Base-by-base conservation (phyloP, 2,888 invertebrate species). In the Athripsodes cinereus region DNA sequence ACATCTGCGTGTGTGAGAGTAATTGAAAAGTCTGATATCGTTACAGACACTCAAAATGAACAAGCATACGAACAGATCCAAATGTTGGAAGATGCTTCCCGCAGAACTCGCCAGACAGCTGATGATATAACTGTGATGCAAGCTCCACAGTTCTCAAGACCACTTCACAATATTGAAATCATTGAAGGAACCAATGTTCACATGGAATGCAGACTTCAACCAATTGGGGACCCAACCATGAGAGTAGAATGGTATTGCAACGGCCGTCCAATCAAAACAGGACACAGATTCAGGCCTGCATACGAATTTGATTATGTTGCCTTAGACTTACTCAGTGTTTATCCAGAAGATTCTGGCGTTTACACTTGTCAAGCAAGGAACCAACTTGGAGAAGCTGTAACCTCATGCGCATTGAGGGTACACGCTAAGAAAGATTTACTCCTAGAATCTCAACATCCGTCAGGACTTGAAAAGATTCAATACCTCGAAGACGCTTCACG, bases 241-340 rank as follows among this genome's bases (percentile, higher is more conserved):
- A 86, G 84, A 70, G 90, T 96, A 55, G 96, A 94, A 64, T 99
- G 99, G 99, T 92, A 93, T 71, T 92, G 93, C 59, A 96, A 99
- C 71, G 97, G 96, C 19, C 82, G 87, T 64, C 93, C 96, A 0
- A 85, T 98, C 1, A 92, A 90, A 70, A 90, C 91, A 47, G 96
- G 96, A 65, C 87, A 96, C 69, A 84, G 98, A 64, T 98, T 97
- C 79, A 85, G 96, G 69, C 96, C 96, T 46, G 93, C 95, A 2
- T 92, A 94, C 69, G 97, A 98, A 74, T 96, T 97, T 71, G 96
- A 96, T 69, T 98, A 96, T 70, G 96, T 97, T 18, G 96, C 97
- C 8, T 80, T 99, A 55, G 98, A 98, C 74, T 85, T 99, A 53
- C 79, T 97, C 20, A 95, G 96, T 68, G 95, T 96, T 21, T 97